Percentiles rank a stretch among this genome's conserved stretches.
Evolutionary conservation across 2,888 invertebrate species (phyloP).

Genomic region (Seira ritae): DNA sequence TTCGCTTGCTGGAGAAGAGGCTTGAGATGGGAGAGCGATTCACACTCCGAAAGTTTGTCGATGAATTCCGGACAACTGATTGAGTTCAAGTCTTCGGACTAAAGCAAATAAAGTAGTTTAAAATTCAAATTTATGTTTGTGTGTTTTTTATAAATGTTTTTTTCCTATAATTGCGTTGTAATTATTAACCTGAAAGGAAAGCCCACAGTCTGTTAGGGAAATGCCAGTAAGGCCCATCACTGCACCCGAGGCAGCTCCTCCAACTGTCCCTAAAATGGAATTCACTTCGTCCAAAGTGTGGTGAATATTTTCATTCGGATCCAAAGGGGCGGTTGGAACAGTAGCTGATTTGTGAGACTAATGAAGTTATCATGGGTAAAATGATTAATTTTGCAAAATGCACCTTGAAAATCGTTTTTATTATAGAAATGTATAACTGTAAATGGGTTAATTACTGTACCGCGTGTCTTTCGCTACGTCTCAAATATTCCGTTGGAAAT

Average conservation of each 20-base stretch:
- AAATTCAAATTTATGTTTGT: neutral
- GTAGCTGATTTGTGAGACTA: constrained; percentile 46
- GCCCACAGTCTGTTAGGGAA: constrained; percentile 65
- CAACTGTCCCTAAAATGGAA: constrained; percentile 55
- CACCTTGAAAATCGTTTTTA: too few species aligned
- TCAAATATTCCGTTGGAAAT: too few species aligned
- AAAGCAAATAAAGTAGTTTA: neutral
- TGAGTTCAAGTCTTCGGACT: constrained; percentile 59
- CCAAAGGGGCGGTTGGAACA: constrained; percentile 63
- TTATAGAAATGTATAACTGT: too few species aligned
- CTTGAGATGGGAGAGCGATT: constrained; percentile 64
- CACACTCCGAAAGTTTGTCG: constrained; percentile 61
- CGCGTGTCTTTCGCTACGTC: too few species aligned
- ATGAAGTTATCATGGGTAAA: neutral
- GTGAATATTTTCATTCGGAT: constrained; percentile 56
- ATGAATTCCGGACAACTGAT: constrained; percentile 63
- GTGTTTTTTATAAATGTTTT: too few species aligned
- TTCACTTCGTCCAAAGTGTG: constrained; percentile 59
- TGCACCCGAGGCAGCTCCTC: constrained; percentile 49
- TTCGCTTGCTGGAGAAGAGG: constrained; percentile 65
- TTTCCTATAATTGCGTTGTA: neutral
- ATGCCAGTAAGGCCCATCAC: constrained; percentile 66
- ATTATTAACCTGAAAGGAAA: constrained; percentile 56
- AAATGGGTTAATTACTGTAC: too few species aligned
- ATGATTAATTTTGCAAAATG: neutral